Evolutionary conservation across 1,140 invertebrate genomes (phyloP).

Genomic region (Reticulitermes speratus): DNA sequence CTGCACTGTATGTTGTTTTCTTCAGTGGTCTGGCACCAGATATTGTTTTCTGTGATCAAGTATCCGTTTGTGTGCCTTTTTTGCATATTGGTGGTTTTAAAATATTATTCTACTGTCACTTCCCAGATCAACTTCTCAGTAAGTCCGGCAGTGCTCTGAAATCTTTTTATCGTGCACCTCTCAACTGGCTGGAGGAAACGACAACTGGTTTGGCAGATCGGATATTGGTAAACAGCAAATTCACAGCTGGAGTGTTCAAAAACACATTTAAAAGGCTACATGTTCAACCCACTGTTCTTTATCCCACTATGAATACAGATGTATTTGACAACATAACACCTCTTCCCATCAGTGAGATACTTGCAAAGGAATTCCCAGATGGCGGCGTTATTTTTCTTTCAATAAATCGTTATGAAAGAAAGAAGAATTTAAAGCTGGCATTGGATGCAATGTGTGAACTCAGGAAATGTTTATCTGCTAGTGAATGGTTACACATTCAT

Average conservation of each 20-base stretch:
- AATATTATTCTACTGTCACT: conserved; percentile 96
- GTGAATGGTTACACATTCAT: conserved; percentile 65
- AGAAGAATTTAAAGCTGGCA: conserved; percentile 90
- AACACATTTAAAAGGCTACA: conserved; percentile 76
- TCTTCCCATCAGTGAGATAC: conserved; percentile 50
- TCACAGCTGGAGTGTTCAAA: conserved; percentile 81
- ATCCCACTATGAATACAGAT: conserved; percentile 89
- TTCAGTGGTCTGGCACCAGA: conserved; percentile 63
- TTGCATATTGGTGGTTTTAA: conserved; percentile 65
- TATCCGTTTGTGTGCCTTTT: conserved; percentile 82
- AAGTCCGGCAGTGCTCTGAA: conserved; percentile 66
- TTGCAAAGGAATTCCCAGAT: conserved; percentile 50
- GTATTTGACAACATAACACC: conserved; percentile 65
- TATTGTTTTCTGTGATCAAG: conserved; percentile 89
- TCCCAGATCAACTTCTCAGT: conserved; percentile 91
- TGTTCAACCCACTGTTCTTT: conserved; percentile 76
- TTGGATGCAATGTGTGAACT: conserved; percentile 75
- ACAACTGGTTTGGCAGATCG: conserved; percentile 84
- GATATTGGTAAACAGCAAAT: conserved; percentile 93
- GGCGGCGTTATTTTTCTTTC: conserved; percentile 76
- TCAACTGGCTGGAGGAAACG: conserved; percentile 90
- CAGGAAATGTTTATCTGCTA: conserved; percentile 51
- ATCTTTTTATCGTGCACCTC: conserved; percentile 77
- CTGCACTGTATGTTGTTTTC: conserved; percentile 63
- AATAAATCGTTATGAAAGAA: conserved; percentile 96